A percentile compares a stretch with the other conserved stretches of the same genome.
Evolutionary conservation across 2,888 invertebrate species (phyloP).

Genomic region (Cheilosia variabilis): DNA sequence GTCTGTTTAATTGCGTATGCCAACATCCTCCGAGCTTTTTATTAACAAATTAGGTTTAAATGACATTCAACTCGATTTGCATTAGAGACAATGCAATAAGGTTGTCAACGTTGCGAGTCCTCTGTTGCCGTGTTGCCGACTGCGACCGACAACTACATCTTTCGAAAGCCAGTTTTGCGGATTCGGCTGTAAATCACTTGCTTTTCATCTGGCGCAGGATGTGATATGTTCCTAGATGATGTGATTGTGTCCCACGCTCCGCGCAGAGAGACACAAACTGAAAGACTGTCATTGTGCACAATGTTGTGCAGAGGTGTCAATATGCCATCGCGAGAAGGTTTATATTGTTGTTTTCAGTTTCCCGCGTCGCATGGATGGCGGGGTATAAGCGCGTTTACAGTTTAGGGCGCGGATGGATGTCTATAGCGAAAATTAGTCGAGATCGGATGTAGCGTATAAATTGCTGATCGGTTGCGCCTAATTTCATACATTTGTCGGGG

Average conservation of each 20-base stretch:
- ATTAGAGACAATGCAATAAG: conserved; percentile 70
- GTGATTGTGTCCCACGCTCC: conserved; percentile 72
- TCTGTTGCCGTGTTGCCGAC: conserved; percentile 6
- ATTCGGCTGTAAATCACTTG: conserved; percentile 73
- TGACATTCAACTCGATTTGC: conserved; percentile 67
- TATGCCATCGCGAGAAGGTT: conserved; percentile 68
- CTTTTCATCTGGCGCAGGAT: conserved; percentile 73
- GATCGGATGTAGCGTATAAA: conserved; percentile 56
- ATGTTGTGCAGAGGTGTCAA: conserved; percentile 74
- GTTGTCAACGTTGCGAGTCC: conserved; percentile 68
- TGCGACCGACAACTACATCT: conserved; percentile 24
- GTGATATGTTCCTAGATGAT: conserved; percentile 74
- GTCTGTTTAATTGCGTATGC: conserved; percentile 67
- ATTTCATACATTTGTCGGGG: conserved; percentile 66
- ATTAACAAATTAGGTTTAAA: conserved; percentile 71
- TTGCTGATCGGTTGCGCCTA: conserved; percentile 65
- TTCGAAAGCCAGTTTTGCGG: conserved; percentile 36
- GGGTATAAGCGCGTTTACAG: conserved; percentile 13
- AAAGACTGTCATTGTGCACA: conserved; percentile 70
- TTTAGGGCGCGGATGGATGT: conserved; percentile 72
- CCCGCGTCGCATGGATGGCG: conserved; percentile 10
- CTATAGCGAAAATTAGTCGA: conserved; percentile 65
- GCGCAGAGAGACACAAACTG: conserved; percentile 29
- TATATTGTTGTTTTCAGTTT: conserved; percentile 53
- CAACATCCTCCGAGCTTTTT: conserved; percentile 62